These are phyloP conservation scores for Kradibia gibbosae DNA, from an alignment of 1,140 invertebrate species.

Conservation along the genomic window DNA sequence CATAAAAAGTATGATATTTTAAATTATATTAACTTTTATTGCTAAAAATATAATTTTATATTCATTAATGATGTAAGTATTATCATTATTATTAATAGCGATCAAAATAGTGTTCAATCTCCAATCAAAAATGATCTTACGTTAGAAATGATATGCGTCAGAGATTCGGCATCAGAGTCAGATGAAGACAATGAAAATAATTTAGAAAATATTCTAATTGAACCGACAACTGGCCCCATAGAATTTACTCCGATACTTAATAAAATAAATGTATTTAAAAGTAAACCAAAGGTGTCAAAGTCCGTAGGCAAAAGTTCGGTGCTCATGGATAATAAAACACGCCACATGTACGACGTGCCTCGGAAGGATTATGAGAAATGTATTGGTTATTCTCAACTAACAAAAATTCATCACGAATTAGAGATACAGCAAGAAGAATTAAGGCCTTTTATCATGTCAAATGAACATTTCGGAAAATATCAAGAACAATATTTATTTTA, in stretches of 20 bases:
- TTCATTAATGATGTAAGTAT: too few species aligned
- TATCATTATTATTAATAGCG: neutral
- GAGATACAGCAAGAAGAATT: constrained; percentile 41
- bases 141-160: constrained; percentile 66
- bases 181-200: constrained; percentile 36
- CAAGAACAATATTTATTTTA: constrained; percentile 64
- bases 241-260: constrained; percentile 52
- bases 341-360: constrained; percentile 60
- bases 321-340: constrained; percentile 49
- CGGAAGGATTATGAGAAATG: constrained; percentile 63
- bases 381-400: constrained; percentile 61
- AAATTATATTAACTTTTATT: neutral
- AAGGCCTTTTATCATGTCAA: constrained; percentile 35
- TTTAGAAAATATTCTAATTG: neutral
- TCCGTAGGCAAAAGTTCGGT: constrained; percentile 53
- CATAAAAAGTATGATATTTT: neutral
- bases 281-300: constrained; percentile 52
- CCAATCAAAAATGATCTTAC: constrained; percentile 49
- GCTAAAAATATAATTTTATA: too few species aligned
- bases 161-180: constrained; percentile 61
- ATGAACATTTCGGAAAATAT: constrained; percentile 61
- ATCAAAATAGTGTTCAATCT: neutral
- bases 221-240: neutral
- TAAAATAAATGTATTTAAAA: constrained; percentile 55
- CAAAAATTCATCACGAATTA: constrained; percentile 52